These are phyloP conservation scores for Tolmerus cingulatus DNA, from an alignment of 2,888 invertebrate species.

Conservation along the genomic window DNA sequence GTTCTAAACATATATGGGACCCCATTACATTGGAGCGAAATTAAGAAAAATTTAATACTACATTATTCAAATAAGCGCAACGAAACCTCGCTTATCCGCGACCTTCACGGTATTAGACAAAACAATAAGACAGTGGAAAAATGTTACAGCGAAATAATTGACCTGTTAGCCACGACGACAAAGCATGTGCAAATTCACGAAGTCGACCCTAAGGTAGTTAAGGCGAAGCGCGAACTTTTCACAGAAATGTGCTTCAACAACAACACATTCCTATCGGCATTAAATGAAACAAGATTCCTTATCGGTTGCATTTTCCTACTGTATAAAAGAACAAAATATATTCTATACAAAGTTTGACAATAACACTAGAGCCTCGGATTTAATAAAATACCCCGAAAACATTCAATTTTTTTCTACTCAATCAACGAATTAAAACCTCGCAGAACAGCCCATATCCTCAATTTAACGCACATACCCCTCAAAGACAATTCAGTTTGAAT, in stretches of 20 bases:
- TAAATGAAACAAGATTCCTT: slow-evolving; percentile 49
- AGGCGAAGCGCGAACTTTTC: slow-evolving; percentile 48
- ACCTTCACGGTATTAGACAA: slow-evolving; percentile 47
- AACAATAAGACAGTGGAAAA: slow-evolving; percentile 40
- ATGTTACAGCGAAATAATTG: slow-evolving; percentile 50
- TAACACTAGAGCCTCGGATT: not conserved
- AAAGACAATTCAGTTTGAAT: not conserved
- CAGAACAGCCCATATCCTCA: not conserved
- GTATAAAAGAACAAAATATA: slow-evolving; percentile 50
- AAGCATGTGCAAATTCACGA: slow-evolving; percentile 51
- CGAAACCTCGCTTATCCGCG: not conserved
- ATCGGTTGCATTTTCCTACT: slow-evolving; percentile 47
- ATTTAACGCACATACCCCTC: not conserved
- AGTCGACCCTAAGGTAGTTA: slow-evolving; percentile 46
- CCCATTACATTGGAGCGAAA: too few species aligned
- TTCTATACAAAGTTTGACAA: slow-evolving; percentile 9
- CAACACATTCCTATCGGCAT: slow-evolving; percentile 48
- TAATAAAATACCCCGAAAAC: not conserved
- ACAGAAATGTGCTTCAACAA: slow-evolving; percentile 51
- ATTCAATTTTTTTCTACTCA: not conserved
- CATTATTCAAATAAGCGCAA: too few species aligned
- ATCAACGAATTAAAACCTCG: not conserved
- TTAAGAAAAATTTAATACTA: too few species aligned
- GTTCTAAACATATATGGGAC: too few species aligned
- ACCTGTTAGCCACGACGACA: slow-evolving; percentile 49